Evolutionary conservation across 92 coral and sea anemone species (phyloP), one percentile per base, ranked within the genome.

Genomic region (Porites divaricata): DNA sequence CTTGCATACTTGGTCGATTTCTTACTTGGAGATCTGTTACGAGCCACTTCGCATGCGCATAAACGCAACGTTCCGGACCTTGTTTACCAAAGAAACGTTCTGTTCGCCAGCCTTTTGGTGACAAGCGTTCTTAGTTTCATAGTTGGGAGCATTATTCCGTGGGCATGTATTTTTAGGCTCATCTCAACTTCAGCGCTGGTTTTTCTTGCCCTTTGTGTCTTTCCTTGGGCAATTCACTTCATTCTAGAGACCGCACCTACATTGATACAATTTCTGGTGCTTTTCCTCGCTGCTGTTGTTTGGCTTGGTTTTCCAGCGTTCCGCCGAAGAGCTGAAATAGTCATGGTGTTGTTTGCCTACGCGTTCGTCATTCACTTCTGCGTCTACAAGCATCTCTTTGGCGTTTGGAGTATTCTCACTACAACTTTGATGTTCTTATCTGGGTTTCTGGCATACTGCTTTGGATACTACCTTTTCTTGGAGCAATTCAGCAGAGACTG

Each of bases 211-310:
- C 79, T 75, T 24, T 57, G 23, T 23, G 9, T 58, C 66, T 24
- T 75, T 2, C 81, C 81, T 9, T 77, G 81, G 81, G 81, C 56
- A 26, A 77, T 77, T n/a, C 81, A 77, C 58, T 70, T 19, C 11
- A 56, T 77, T 6, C 35, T 77, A 6, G 81, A 61, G 56, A 63
- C n/a, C 1, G 45, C 81, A 52, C 57, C 66, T n/a, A 6, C 24
- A 1, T 61, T 35, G 58, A 41, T 28, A 41, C 25, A 77, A 61
- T 17, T 35, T 15, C 56, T 77, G 70, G 45, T 77, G 17, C 54
- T 77, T 20, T 22, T 77, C 12, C 56, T 77, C 1, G 57, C 57
- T 4, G 81, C 70, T 17, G 10, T 77, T 10, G 67, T 77, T 13
- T 77, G 81, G 81, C n/a, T 77, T 26, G 63, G 51, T 20, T 41